Percentiles rank a stretch among this genome's conserved stretches.
Evolutionary conservation across 2,797 vertebrate species (phyloP).

Genomic region (Triplophysa bombifrons): DNA sequence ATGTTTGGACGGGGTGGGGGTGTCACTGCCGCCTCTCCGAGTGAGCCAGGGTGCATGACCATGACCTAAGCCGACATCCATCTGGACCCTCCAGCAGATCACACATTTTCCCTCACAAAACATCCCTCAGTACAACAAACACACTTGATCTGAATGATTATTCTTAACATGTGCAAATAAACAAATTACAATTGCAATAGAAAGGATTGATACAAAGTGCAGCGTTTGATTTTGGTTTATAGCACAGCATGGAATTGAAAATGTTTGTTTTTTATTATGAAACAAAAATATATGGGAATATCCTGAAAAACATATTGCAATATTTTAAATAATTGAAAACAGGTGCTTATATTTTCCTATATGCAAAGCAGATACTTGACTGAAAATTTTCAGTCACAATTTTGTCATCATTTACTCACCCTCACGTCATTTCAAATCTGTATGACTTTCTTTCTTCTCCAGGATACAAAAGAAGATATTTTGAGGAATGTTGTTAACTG

Average conservation of each 20-base stretch:
- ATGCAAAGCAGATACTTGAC: too few species aligned
- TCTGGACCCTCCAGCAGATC: constrained; percentile 36
- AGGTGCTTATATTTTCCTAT: too few species aligned
- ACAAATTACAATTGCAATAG: constrained; percentile 24
- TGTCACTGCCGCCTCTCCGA: constrained; percentile 55
- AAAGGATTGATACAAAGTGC: constrained; percentile 10
- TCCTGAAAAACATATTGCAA: too few species aligned
- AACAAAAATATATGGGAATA: too few species aligned
- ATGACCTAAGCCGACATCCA: constrained; percentile 36
- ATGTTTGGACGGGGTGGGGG: constrained; percentile 36
- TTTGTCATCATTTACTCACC: too few species aligned
- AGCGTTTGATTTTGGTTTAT: constrained; percentile 26
- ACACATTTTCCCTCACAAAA: constrained; percentile 31
- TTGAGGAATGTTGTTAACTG: too few species aligned
- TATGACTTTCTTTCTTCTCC: too few species aligned
- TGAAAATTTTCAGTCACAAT: too few species aligned
- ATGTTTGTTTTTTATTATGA: background rate
- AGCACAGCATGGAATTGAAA: constrained; percentile 10
- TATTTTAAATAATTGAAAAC: too few species aligned
- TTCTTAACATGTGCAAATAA: constrained; percentile 40
- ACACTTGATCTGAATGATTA: constrained; percentile 33
- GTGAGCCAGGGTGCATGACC: constrained; percentile 36
- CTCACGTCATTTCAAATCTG: too few species aligned
- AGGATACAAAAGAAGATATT: too few species aligned
- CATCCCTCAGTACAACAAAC: constrained; percentile 28